A percentile compares a stretch with the other conserved stretches of the same genome.
These are phyloP conservation scores for Periplaneta americana DNA, from an alignment of 1,140 invertebrate genomes.

Conservation along the genomic window DNA sequence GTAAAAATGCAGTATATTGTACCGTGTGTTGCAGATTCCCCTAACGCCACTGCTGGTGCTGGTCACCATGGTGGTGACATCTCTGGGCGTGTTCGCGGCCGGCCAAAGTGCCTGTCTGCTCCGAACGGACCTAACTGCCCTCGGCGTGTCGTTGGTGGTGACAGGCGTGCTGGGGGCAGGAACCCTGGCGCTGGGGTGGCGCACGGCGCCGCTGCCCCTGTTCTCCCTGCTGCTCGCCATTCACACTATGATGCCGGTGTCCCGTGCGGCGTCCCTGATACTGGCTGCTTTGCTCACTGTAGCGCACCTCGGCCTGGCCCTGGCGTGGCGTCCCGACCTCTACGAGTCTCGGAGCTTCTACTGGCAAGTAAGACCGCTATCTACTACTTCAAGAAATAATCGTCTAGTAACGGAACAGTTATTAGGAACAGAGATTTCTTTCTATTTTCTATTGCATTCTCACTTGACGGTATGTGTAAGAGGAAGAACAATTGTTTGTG, in stretches of 20 bases:
- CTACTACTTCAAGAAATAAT: neutral
- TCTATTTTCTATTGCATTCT: too few species aligned
- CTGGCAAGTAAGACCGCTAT: conserved; percentile 8
- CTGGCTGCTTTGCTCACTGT: conserved; percentile 51
- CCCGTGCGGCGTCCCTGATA: conserved; percentile 50
- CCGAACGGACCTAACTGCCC: conserved; percentile 45
- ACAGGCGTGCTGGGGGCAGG: conserved; percentile 40
- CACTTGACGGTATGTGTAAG: too few species aligned
- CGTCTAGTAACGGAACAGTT: too few species aligned
- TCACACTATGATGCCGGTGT: conserved; percentile 66
- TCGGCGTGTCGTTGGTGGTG: conserved; percentile 44
- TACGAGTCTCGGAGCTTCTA: neutral
- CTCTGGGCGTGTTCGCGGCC: conserved; percentile 40
- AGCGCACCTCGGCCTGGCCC: conserved; percentile 47
- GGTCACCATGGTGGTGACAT: conserved; percentile 41
- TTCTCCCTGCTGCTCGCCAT: conserved; percentile 60
- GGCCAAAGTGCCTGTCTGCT: conserved; percentile 45
- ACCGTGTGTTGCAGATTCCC: neutral
- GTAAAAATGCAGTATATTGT: too few species aligned
- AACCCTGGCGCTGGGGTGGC: conserved; percentile 42
- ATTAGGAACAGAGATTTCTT: too few species aligned
- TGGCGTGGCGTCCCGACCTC: conserved; percentile 19
- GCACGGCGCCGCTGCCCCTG: conserved; percentile 53
- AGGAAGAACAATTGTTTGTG: too few species aligned
- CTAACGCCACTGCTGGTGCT: conserved; percentile 38